Conservation (phyloP, 2,888 invertebrate species). For the Esperia sulphurella region DNA sequence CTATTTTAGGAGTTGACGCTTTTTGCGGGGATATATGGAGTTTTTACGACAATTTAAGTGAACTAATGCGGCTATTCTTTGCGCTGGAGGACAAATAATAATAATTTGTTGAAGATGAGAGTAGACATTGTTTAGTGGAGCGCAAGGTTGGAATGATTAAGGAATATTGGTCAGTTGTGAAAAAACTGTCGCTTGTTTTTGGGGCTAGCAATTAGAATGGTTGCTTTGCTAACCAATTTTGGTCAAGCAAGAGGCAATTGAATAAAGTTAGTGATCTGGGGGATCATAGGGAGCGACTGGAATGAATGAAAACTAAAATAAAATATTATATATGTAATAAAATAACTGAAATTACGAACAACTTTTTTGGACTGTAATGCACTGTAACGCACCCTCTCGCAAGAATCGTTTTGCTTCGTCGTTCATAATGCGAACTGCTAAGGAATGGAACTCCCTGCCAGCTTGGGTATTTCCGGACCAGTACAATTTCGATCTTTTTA, state of each 20-base stretch:
- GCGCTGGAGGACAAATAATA: constrained; percentile 16
- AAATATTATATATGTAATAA: no score
- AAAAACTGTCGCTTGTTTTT: not conserved
- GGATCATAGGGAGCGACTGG: no score
- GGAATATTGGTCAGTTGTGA: constrained; percentile 9
- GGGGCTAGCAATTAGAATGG: not conserved
- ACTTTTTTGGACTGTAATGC: no score
- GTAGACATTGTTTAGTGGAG: constrained; percentile 22
- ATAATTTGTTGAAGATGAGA: constrained; percentile 17
- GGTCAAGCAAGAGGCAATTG: not conserved
- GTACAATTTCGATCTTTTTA: no score
- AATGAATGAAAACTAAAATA: no score
- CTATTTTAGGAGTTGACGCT: constrained; percentile 26
- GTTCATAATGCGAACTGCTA: no score
- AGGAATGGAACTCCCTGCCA: no score
- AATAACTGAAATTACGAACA: no score
- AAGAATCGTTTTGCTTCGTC: no score
- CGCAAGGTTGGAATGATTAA: constrained; percentile 46
- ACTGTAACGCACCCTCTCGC: no score
- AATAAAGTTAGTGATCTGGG: no score
- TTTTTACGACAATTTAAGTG: constrained; percentile 32
- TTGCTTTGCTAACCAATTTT: not conserved
- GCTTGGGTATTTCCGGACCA: no score
- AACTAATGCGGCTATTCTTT: constrained; percentile 14
- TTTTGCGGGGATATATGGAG: constrained; percentile 9